Percentiles rank a stretch among this genome's conserved stretches.
Evolutionary conservation across 2,113 vertebrate genomes (phyloP).

Genomic region (Amphiprion percula): DNA sequence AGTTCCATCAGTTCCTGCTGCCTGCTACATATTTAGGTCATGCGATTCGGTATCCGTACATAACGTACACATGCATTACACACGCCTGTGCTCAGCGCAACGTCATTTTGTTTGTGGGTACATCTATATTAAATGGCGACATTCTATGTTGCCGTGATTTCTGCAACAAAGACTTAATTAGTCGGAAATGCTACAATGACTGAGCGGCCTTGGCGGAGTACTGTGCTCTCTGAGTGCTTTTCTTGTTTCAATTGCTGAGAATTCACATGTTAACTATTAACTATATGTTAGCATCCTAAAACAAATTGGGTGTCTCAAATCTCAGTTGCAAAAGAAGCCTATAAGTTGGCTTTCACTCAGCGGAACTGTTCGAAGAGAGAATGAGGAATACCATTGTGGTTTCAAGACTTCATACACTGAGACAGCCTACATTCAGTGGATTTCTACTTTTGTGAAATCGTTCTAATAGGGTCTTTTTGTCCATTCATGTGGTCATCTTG

Average conservation of each 20-base stretch:
- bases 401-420: constrained; percentile 1
- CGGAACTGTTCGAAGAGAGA: not conserved
- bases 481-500: constrained; percentile 8
- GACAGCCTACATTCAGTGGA: not conserved
- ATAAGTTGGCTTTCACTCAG: constrained; percentile 9
- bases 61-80: too few relatives aligned
- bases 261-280: constrained; percentile 51
- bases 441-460: constrained; percentile 19
- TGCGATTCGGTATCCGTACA: too few relatives aligned
- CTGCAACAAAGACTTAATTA: too few relatives aligned
- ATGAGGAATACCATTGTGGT: not conserved
- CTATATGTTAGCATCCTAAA: constrained; percentile 57
- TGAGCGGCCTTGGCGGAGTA: too few relatives aligned
- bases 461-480: constrained; percentile 10
- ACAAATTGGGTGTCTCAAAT: constrained; percentile 40
- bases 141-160: too few relatives aligned
- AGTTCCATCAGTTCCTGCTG: too few relatives aligned
- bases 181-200: too few relatives aligned
- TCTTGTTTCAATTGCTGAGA: constrained; percentile 38
- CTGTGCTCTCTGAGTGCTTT: too few relatives aligned
- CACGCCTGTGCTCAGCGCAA: too few relatives aligned
- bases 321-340: constrained; percentile 16
- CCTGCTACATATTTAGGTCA: too few relatives aligned
- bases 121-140: too few relatives aligned
- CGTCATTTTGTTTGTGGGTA: too few relatives aligned